These are phyloP conservation scores for Engystomops pustulosus DNA, from an alignment of 2,113 vertebrate genomes.

Conservation along the genomic window DNA sequence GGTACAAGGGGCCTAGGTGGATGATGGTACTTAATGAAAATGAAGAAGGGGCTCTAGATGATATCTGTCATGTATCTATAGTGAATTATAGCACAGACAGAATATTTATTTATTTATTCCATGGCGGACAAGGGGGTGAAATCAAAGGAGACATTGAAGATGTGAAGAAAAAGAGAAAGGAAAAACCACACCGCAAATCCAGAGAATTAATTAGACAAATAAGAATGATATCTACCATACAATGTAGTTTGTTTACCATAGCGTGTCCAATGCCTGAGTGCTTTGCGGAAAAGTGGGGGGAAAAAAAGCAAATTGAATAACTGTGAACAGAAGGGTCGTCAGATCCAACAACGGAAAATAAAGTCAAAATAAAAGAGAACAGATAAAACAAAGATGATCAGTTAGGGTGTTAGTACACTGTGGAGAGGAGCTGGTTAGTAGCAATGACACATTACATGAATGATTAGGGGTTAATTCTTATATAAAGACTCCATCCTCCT, in stretches of 20 bases:
- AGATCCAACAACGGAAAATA: conserved; percentile 77
- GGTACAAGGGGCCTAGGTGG: neutral
- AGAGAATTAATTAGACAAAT: conserved; percentile 91
- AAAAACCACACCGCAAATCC: conserved; percentile 99
- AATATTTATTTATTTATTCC: conserved; percentile 50
- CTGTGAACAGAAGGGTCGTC: conserved; percentile 99
- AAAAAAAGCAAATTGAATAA: conserved; percentile 99
- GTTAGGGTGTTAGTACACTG: conserved; percentile 88
- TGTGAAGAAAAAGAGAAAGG: conserved; percentile 66
- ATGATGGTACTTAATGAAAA: neutral
- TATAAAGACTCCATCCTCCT: conserved; percentile 65
- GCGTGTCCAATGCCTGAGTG: conserved; percentile 99
- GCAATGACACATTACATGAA: conserved; percentile 95
- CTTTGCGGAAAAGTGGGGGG: conserved; percentile 96
- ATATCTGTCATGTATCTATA: conserved; percentile 4
- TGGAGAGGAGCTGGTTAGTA: conserved; percentile 90
- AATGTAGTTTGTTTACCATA: conserved; percentile 99
- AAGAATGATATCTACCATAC: conserved; percentile 99
- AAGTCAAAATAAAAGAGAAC: conserved; percentile 81
- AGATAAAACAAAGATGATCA: conserved; percentile 86
- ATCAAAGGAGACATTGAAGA: conserved; percentile 67
- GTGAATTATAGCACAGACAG: neutral
- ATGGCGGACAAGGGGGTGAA: conserved; percentile 16
- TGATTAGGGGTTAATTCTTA: conserved; percentile 91
- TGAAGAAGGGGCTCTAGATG: neutral